Evolutionary conservation across 2,797 vertebrate species (phyloP).

Genomic region (Morus bassanus): DNA sequence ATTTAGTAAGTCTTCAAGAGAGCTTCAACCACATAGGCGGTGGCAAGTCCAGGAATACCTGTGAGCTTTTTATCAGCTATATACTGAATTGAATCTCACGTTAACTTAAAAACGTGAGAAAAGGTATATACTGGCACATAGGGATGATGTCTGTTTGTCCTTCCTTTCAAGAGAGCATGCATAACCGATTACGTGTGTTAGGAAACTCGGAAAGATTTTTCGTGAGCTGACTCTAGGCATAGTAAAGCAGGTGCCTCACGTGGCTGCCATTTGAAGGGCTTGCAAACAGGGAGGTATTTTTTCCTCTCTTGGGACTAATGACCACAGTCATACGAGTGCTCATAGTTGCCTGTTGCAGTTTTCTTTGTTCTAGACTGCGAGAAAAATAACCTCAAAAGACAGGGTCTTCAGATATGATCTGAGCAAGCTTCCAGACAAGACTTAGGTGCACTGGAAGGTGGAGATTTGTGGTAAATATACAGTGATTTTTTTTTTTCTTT

Average conservation of each 20-base stretch:
- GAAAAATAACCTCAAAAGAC: background rate
- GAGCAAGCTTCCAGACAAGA: background rate
- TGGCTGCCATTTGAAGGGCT: background rate
- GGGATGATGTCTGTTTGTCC: background rate
- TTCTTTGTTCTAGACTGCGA: background rate
- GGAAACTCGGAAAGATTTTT: background rate
- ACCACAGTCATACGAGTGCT: no score
- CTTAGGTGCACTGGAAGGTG: background rate
- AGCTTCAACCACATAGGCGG: background rate
- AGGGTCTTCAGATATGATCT: background rate
- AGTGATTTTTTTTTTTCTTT: background rate
- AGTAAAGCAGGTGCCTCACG: no score
- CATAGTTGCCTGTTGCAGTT: background rate
- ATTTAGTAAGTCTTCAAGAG: background rate
- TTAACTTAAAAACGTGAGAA: background rate
- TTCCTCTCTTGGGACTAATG: background rate
- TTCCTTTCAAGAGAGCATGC: background rate
- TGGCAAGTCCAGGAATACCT: background rate
- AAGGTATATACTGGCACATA: background rate
- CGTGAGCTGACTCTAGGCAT: rapidly evolving
- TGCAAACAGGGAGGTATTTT: background rate
- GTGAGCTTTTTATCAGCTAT: background rate
- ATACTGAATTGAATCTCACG: background rate
- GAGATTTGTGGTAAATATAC: background rate
- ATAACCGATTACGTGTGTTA: rapidly evolving